Base-by-base conservation (phyloP, 2,797 vertebrate genomes). In the Salmo trutta region DNA sequence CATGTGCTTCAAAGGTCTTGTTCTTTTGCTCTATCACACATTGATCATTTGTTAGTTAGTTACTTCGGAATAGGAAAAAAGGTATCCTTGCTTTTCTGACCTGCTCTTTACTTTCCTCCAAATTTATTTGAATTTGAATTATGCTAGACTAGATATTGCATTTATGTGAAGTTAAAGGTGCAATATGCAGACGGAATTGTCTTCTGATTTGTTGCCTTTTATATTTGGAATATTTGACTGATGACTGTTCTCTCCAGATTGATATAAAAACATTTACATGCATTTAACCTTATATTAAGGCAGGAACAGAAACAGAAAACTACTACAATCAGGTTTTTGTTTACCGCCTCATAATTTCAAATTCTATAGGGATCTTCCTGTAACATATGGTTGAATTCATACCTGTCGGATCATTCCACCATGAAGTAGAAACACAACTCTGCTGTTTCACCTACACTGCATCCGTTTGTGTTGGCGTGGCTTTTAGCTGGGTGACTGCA, bases 11-110 rank as follows among this genome's bases (percentile, higher is more conserved):
- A 41, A 41, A 10, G 82, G 90, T 88, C 86, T 86, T 79, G 77
- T 83, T 79, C 83, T 74, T 78, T 76, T 56, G 59, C n/a, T 12
- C 10, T 6, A 24, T 10, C 7, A 7, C 21, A 77, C 75, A 81
- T 84, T 83, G 78, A 86, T 90, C 81, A 85, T 74, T 90, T 86
- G 89, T 92, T 91, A 78, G 91, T 85, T 65, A 82, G 83, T 82
- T 77, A 56, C 1, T 65, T 75, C 15, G 5, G 27, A 67, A 31
- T 7, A 33, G 15, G 5, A 29, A 3, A 33, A 41, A 10, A 41
- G 10, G 2, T 8, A 1, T 41, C 16, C 41, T 41, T 6, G 41
- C 41, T 2, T 41, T 41, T 41, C 5, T 2, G 27, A 33, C 65
- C 16, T 33, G 65, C 16, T 67, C 12, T 66, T 31, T 15, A 33